Evolutionary conservation across 2,113 vertebrate genomes (phyloP).

Genomic region (Gymnocephalus cernua): DNA sequence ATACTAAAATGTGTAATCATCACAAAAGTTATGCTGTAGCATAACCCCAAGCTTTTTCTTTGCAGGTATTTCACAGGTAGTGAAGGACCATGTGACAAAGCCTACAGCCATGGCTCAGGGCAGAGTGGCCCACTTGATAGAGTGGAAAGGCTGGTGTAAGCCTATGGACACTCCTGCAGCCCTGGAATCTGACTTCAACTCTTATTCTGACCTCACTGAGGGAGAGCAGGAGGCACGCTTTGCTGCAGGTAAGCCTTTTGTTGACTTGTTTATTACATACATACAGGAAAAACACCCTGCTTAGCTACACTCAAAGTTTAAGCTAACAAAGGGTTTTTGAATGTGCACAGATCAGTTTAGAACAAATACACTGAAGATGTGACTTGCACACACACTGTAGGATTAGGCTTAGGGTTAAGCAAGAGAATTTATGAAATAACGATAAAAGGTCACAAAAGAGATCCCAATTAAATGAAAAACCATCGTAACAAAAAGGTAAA

Average conservation of each 20-base stretch:
- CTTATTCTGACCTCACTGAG: conserved; percentile 95
- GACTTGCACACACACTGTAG: not conserved
- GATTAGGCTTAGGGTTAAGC: not conserved
- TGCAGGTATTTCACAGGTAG: conserved; percentile 96
- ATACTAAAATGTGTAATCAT: not conserved
- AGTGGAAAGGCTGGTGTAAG: conserved; percentile 99
- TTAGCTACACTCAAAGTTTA: not conserved
- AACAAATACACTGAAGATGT: not conserved
- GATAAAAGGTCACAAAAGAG: not conserved
- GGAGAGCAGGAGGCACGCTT: conserved; percentile 97
- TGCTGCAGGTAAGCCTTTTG: conserved; percentile 89
- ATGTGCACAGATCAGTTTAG: not conserved
- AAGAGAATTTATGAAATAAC: not conserved
- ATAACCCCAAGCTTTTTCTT: not conserved
- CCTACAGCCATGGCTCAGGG: conserved; percentile 98
- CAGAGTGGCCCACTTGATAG: conserved; percentile 96
- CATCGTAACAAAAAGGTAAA: not conserved
- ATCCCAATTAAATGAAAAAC: not conserved
- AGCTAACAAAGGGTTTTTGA: not conserved
- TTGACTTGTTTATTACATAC: not conserved
- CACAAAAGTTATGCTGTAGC: not conserved
- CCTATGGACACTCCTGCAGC: conserved; percentile 90
- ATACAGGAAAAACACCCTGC: not conserved
- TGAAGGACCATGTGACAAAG: conserved; percentile 99
- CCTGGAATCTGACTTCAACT: conserved; percentile 93